Evolutionary conservation across 2,113 vertebrate genomes (phyloP).

Genomic region (Chroicocephalus ridibundus): DNA sequence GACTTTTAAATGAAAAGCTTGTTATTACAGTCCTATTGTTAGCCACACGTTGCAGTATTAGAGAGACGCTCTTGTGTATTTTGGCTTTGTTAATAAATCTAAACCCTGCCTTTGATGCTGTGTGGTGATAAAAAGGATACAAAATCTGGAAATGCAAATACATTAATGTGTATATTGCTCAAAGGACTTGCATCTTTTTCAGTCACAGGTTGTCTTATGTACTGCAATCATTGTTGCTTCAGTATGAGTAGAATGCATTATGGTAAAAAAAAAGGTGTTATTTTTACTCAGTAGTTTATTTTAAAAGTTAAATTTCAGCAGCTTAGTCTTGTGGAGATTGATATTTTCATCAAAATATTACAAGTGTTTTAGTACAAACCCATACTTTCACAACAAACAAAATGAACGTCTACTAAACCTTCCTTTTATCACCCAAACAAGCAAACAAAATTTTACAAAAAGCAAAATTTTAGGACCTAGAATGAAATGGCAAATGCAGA

Average conservation of each 20-base stretch:
- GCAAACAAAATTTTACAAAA: not conserved
- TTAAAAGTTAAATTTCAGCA: not conserved
- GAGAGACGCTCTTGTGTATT: not conserved
- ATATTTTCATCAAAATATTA: not conserved
- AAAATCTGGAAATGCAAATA: not conserved
- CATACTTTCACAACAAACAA: not conserved
- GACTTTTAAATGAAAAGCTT: conserved; percentile 9
- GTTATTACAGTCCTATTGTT: conserved; percentile 13
- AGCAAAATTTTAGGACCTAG: not conserved
- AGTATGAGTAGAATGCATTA: not conserved
- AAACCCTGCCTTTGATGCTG: not conserved
- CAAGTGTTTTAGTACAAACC: not conserved
- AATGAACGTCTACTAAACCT: not conserved
- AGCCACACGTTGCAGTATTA: not conserved
- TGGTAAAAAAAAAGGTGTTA: not conserved
- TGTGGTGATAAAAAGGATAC: not conserved
- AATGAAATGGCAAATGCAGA: not conserved
- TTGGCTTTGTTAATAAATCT: not conserved
- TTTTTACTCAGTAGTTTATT: not conserved
- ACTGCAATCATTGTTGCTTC: not conserved
- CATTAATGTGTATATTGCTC: not conserved
- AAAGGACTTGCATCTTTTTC: not conserved
- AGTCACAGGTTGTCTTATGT: not conserved
- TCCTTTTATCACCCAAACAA: not conserved
- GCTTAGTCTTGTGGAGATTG: not conserved